A percentile compares a stretch with the other conserved stretches of the same genome.
Evolutionary conservation across 2,797 vertebrate genomes (phyloP).

Genomic region (Phaenicophaeus curvirostris): DNA sequence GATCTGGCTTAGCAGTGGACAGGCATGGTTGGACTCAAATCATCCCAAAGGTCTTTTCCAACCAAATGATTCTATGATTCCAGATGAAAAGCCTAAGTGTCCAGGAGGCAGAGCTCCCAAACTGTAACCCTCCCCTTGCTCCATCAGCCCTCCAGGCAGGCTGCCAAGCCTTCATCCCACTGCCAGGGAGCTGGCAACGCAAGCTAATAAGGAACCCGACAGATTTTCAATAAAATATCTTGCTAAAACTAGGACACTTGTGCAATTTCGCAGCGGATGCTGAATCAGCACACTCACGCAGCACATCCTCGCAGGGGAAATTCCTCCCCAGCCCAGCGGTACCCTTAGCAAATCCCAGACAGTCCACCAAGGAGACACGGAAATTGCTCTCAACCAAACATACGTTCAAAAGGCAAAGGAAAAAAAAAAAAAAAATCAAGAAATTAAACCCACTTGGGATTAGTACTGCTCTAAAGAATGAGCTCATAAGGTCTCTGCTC

Average conservation of each 20-base stretch:
- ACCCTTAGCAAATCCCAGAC: not conserved
- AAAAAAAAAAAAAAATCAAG: not conserved
- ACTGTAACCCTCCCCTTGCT: not conserved
- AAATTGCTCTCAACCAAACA: not conserved
- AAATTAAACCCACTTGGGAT: not conserved
- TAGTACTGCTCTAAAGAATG: not conserved
- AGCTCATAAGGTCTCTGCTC: not conserved
- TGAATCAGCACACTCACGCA: not conserved
- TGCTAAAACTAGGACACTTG: not conserved
- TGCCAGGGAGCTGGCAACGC: not conserved
- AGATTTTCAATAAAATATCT: not conserved
- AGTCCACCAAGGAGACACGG: not conserved
- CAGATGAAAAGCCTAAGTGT: not conserved
- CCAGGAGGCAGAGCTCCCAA: not conserved
- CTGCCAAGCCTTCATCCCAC: not conserved
- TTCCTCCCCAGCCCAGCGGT: not conserved
- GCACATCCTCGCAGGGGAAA: not conserved
- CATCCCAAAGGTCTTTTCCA: too few relatives aligned
- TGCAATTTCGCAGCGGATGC: not conserved
- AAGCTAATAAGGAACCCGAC: not conserved
- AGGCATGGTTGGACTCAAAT: too few relatives aligned
- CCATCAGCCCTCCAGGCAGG: not conserved
- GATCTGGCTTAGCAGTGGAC: too few relatives aligned
- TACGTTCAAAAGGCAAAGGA: not conserved
- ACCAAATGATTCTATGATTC: too few relatives aligned